Percentiles rank a stretch among this genome's conserved stretches.
Evolutionary conservation across 1,140 invertebrate genomes (phyloP).

Genomic region (Zaprionus ornatus): DNA sequence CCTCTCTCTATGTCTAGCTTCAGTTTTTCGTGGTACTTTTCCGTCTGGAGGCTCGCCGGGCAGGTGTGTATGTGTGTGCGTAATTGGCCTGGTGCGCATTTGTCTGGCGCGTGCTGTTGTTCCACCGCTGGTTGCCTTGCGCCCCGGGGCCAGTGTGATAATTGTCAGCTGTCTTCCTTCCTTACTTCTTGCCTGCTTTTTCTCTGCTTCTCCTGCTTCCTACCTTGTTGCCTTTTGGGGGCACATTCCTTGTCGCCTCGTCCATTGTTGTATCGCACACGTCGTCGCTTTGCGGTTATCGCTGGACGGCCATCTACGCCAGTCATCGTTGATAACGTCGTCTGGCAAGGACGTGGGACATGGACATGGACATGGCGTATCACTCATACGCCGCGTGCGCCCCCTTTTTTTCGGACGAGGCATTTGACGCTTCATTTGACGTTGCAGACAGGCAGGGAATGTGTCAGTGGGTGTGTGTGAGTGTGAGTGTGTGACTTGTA

Average conservation of each 20-base stretch:
- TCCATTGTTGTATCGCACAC: constrained; percentile 28
- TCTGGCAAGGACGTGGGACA: constrained; percentile 3
- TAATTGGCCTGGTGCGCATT: constrained; percentile 48
- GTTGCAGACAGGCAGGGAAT: not conserved
- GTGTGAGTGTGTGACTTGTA: constrained; percentile 4
- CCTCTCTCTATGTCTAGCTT: not conserved
- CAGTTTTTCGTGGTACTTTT: constrained; percentile 6
- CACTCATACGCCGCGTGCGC: constrained; percentile 36
- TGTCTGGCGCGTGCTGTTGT: constrained; percentile 45
- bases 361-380: constrained; percentile 9
- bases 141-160: constrained; percentile 16
- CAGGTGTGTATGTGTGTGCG: not conserved
- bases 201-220: not conserved
- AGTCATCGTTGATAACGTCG: constrained; percentile 17
- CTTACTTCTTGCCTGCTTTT: not conserved
- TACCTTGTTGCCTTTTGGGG: not conserved
- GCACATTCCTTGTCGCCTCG: not conserved
- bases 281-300: not conserved
- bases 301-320: not conserved
- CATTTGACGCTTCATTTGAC: constrained; percentile 44
- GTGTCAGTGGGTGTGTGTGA: not conserved
- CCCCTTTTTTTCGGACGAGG: constrained; percentile 2
- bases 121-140: not conserved
- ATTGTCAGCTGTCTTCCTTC: constrained; percentile 29
- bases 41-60: constrained; percentile 10